Base-by-base conservation (phyloP, 2,113 vertebrate species). In the Plectropomus leopardus region DNA sequence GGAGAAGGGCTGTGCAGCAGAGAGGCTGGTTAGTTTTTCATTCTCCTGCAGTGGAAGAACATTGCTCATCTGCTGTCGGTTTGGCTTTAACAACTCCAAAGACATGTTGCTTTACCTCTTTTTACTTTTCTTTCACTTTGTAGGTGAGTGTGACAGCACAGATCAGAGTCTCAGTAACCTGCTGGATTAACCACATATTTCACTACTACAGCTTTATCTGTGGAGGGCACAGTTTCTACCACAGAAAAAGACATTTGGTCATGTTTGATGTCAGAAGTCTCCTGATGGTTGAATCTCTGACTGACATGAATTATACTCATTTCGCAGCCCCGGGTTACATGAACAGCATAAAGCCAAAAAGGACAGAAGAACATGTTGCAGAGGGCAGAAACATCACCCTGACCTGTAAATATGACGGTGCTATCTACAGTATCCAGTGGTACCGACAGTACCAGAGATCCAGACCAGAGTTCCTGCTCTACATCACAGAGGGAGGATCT, bases 391-490 rank as follows among this genome's bases (percentile, higher is more conserved):
- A n/a, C 78, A 58, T 80, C 78, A 80, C 17, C 8, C 77, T 80
- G 69, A 48, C 32, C 70, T 81, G 78, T 81, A 81, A 21, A 64
- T 74, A 68, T 45, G 45, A 81, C 0, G 63, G 58, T 11, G 0
- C 0, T 7, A 55, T 64, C 57, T 0, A 47, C 57, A 82, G 3
- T 36, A 68, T 75, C 79, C 79, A 75, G 64, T 73, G 78, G 78
- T 74, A 81, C 70, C 44, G 19, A 70, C 55, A 78, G 15, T 1
- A 70, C 23, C 66, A 69, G 47, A 70, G 66, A 54, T 55, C 76
- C 67, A 64, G 58, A 58, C 77, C 77, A 40, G 60, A 72, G 78
- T 80, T 80, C 78, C 63, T 81, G 70, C 44, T 81, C 71, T 53
- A 2, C 21, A 75, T 75, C 79, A 69, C 64, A 63, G 72, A 69